Evolutionary conservation across 1,140 invertebrate genomes (phyloP).

Genomic region (Lepidotrigona ventralis): DNA sequence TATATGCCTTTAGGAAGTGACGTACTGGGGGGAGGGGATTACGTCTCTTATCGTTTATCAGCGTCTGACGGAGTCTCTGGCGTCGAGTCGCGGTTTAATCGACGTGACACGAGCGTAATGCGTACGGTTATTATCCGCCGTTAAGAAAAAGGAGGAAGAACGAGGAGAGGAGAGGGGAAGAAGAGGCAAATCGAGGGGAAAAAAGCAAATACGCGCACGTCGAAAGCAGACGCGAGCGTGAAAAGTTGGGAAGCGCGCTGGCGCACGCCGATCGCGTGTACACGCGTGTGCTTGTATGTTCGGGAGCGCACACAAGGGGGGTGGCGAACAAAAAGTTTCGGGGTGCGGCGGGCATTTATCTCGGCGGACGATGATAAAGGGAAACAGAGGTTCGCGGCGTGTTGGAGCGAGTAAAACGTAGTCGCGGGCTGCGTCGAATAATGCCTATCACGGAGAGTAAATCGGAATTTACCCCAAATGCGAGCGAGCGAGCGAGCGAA

Average conservation of each 20-base stretch:
- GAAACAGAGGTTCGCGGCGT: conserved; percentile 54
- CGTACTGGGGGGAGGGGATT: background rate
- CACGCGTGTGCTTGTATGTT: background rate
- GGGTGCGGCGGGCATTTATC: conserved; percentile 41
- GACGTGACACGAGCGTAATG: background rate
- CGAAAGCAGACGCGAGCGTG: conserved; percentile 48
- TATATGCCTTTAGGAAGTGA: conserved; percentile 39
- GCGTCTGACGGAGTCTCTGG: background rate
- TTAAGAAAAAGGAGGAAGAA: background rate
- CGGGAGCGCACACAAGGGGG: conserved; percentile 2
- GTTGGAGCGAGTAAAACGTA: conserved; percentile 57
- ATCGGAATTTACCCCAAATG: conserved; percentile 64
- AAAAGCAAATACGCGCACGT: conserved; percentile 25
- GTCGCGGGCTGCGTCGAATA: conserved; percentile 51
- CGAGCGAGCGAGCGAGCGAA: conserved; percentile 29
- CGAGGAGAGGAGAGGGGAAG: background rate
- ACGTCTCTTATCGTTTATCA: background rate
- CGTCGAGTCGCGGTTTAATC: conserved; percentile 18
- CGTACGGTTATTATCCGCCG: background rate
- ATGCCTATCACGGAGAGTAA: conserved; percentile 57
- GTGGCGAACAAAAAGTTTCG: conserved; percentile 49
- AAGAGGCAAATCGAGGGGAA: too few relatives aligned
- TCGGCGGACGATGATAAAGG: conserved; percentile 53
- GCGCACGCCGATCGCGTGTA: background rate
- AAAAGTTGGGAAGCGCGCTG: conserved; percentile 36